phyloP scores from a whole-genome alignment of 2,113 vertebrate genomes.

The Gymnobelideus leadbeateri region DNA sequence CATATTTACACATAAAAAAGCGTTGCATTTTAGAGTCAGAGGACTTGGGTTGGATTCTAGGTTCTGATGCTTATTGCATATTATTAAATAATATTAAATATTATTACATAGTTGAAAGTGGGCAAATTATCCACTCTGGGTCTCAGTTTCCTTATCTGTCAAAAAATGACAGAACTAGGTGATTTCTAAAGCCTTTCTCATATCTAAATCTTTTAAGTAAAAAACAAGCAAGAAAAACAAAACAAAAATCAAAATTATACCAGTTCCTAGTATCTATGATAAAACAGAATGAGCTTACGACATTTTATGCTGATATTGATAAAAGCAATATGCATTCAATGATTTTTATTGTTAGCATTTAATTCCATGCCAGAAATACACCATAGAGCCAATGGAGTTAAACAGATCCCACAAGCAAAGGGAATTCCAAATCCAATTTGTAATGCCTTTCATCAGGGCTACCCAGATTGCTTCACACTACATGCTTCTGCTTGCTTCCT shows the following conservation, averaged over 20 bases:
- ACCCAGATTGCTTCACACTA: conserved; percentile 29
- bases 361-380: not conserved
- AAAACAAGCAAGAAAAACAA: not conserved
- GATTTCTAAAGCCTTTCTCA: not conserved
- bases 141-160: conserved; percentile 4
- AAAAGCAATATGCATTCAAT: not conserved
- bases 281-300: not conserved
- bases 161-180: not conserved
- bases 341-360: conserved; percentile 1
- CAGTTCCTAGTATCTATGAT: not conserved
- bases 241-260: not conserved
- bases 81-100: too few relatives aligned
- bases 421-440: conserved; percentile 11
- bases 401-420: conserved; percentile 35
- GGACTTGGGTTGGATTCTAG: not conserved
- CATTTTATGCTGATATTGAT: not conserved
- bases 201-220: not conserved
- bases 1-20: not conserved
- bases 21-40: not conserved
- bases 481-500: conserved; percentile 34
- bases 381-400: not conserved
- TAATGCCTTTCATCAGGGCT: not conserved
- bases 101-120: conserved; percentile 3
- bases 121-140: not conserved
- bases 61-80: not conserved